These are phyloP conservation scores for Willisornis vidua DNA, from an alignment of 2,113 vertebrate species.

Conservation along the genomic window DNA sequence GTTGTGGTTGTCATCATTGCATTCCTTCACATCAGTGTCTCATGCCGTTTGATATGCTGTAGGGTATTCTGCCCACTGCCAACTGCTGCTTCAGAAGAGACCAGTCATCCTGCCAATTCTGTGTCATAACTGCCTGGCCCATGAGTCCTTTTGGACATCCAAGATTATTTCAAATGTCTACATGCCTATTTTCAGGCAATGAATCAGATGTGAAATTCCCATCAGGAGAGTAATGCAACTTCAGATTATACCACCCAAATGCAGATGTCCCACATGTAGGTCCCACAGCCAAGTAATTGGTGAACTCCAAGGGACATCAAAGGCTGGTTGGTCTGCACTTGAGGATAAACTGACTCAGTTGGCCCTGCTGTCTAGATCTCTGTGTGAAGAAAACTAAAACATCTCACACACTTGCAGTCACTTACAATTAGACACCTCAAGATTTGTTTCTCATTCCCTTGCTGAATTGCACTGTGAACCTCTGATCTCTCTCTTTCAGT, in stretches of 20 bases:
- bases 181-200: not conserved
- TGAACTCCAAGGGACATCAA: not conserved
- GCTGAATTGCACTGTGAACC: not conserved
- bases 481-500: not conserved
- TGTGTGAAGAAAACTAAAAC: not conserved
- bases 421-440: not conserved
- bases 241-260: not conserved
- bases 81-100: not conserved
- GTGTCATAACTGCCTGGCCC: not conserved
- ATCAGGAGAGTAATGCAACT: not conserved
- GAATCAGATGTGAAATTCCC: not conserved
- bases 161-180: not conserved
- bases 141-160: not conserved
- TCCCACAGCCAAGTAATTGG: not conserved
- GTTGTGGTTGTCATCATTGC: not conserved
- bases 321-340: not conserved
- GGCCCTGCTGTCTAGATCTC: not conserved
- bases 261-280: not conserved
- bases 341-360: not conserved
- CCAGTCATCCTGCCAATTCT: not conserved
- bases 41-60: not conserved
- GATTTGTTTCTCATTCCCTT: not conserved
- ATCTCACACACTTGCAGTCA: not conserved
- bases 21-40: not conserved
- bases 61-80: fast-evolving